Evolutionary conservation across 2,888 invertebrate genomes (phyloP).

Genomic region (Agapetus fuscipes): DNA sequence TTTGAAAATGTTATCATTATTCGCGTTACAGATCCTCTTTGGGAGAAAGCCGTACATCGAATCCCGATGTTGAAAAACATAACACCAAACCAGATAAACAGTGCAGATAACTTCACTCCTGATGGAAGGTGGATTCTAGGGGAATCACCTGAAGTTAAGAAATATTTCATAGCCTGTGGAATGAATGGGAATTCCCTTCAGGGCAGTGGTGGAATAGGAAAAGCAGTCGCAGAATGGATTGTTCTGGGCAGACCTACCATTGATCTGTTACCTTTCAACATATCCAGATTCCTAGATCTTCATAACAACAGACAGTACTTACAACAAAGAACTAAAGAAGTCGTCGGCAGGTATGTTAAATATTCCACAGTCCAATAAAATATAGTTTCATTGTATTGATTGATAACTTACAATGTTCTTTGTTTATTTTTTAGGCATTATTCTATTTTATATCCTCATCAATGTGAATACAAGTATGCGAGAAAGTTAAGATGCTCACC

Average conservation of each 20-base stretch:
- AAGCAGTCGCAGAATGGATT: constrained; percentile 59
- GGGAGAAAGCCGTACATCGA: constrained; percentile 43
- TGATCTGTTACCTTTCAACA: constrained; percentile 52
- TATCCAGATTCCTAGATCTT: constrained; percentile 54
- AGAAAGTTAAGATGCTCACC: constrained; percentile 56
- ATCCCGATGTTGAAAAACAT: constrained; percentile 46
- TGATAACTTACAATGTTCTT: too few species aligned
- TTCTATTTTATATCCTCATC: constrained; percentile 46
- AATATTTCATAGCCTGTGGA: constrained; percentile 64
- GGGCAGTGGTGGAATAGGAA: constrained; percentile 62
- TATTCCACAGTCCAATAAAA: too few species aligned
- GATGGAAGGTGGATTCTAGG: constrained; percentile 62
- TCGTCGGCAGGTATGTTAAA: constrained; percentile 49
- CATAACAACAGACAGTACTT: constrained; percentile 55
- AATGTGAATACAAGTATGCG: constrained; percentile 51
- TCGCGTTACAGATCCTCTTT: constrained; percentile 36
- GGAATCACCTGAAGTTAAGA: constrained; percentile 56
- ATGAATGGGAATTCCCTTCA: constrained; percentile 61
- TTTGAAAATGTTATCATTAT: too few species aligned
- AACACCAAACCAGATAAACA: constrained; percentile 47
- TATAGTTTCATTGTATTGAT: too few species aligned
- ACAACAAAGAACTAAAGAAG: constrained; percentile 53
- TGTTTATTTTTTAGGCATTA: constrained; percentile 38
- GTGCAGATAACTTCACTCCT: constrained; percentile 61
- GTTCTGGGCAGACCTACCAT: constrained; percentile 52